phyloP scores from a whole-genome alignment of 2,888 invertebrate genomes.

The Falcaria lacertinaria region DNA sequence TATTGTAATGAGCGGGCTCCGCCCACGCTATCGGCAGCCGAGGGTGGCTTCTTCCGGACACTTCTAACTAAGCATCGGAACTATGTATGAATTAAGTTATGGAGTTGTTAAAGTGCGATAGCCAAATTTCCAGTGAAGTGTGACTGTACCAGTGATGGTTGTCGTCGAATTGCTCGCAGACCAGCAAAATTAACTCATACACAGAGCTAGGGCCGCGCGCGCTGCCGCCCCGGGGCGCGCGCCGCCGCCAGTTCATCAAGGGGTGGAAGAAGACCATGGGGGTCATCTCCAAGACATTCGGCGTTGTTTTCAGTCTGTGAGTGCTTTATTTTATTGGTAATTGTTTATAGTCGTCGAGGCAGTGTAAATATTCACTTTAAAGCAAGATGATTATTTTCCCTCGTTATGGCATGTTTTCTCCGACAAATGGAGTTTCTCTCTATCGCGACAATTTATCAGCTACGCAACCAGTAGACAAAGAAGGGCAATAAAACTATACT shows the following conservation, averaged over 20 bases:
- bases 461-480: conserved; percentile 26
- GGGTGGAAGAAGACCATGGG: conserved; percentile 83
- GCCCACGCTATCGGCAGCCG: conserved; percentile 22
- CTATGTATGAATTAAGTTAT: conserved; percentile 28
- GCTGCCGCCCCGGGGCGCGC: conserved; percentile 68
- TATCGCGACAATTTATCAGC: conserved; percentile 46
- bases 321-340: conserved; percentile 43
- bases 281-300: conserved; percentile 87
- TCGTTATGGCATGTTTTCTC: neutral
- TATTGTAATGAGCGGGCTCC: conserved; percentile 46
- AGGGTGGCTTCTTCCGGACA: conserved; percentile 17
- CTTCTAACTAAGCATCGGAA: conserved; percentile 23
- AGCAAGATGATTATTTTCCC: neutral
- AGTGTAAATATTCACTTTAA: too few relatives aligned
- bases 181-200: conserved; percentile 73
- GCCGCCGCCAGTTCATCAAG: conserved; percentile 74
- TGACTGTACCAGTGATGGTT: conserved; percentile 51
- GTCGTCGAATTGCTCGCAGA: conserved; percentile 31
- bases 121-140: conserved; percentile 46
- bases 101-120: conserved; percentile 42
- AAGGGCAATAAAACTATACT: conserved; percentile 46
- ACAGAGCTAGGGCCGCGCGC: conserved; percentile 61
- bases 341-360: neutral
- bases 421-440: conserved; percentile 7
- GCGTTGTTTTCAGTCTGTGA: conserved; percentile 90